Percentiles rank a stretch among this genome's conserved stretches.
Conservation (phyloP, 92 coral and sea anemone genomes). For the Epizoanthus rinbou region DNA sequence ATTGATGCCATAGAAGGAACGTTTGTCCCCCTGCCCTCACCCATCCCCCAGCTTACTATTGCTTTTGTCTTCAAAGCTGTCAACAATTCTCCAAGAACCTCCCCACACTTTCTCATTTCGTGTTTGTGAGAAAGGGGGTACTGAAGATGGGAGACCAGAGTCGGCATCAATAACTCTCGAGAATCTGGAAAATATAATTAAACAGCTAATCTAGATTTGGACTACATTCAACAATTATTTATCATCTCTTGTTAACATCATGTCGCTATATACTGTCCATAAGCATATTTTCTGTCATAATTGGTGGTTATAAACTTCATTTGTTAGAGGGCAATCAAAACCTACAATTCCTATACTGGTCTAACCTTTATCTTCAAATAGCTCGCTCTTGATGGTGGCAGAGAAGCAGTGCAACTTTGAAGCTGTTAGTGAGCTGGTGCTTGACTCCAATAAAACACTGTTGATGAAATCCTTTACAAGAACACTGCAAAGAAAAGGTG, state of each 20-base stretch:
- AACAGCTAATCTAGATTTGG: not conserved
- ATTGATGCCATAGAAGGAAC: too few species aligned
- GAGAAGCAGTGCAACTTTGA: constrained; percentile 74
- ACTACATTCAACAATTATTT: too few species aligned
- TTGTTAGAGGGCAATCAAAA: not conserved
- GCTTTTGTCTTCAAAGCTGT: constrained; percentile 74
- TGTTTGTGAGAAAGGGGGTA: constrained; percentile 83
- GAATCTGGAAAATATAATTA: constrained; percentile 65
- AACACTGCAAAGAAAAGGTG: constrained; percentile 30
- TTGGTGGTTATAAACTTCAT: too few species aligned
- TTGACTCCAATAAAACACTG: constrained; percentile 73
- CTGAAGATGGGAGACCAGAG: constrained; percentile 80
- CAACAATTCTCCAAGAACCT: constrained; percentile 82
- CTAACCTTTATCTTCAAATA: constrained; percentile 76
- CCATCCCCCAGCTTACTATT: constrained; percentile 56
- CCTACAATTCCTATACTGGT: too few species aligned
- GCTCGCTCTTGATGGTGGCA: constrained; percentile 76
- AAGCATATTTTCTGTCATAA: too few species aligned
- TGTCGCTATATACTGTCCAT: too few species aligned
- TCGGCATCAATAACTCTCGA: constrained; percentile 76
- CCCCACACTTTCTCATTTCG: constrained; percentile 95
- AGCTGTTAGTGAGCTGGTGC: constrained; percentile 54
- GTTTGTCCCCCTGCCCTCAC: too few species aligned
- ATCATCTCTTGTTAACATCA: too few species aligned
- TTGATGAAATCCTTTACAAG: constrained; percentile 72